Evolutionary conservation across 2,888 invertebrate genomes (phyloP), one percentile per base, ranked within the genome.

Genomic region (Tortrix viridana): DNA sequence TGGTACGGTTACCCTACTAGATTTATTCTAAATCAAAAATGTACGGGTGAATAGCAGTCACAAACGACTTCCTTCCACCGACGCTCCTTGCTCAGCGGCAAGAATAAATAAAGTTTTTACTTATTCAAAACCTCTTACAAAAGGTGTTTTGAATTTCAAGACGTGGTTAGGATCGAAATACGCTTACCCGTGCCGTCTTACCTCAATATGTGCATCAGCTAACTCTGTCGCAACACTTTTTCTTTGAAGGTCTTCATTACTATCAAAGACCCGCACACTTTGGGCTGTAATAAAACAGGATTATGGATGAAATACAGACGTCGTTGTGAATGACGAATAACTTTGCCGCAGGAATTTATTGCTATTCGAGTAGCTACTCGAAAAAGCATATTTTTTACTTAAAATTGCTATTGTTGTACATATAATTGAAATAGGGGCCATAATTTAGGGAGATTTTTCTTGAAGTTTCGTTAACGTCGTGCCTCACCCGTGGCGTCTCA

Each of bases 81-180:
- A 37, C 7, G 16, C 47, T 5, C n/a, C 37, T 1, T 12, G n/a
- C 46, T 19, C 23, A 19, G 38, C 38, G 14, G 9, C n/a, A 22
- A 47, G 44, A 41, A 58, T 63, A 64, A 68, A 67, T 60, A 66
- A 67, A 65, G 60, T 48, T 57, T 47, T 72, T 71, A 72, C 65
- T 69, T 71, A 72, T 72, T 72, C 69, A 71, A 64, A 67, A 49
- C 57, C 55, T 60, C 44, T 46, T 46, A 55, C 56, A 65, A 65
- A 69, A 71, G 56, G 67, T 69, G 67, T 62, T 68, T 65, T 65
- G 67, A 66, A 69, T 71, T 69, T 67, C 66, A 69, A 68, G 69
- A 49, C 53, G 54, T 49, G 61, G 57, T 58, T 38, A 22, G 49
- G 57, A 46, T 48, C 56, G 60, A 66, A 63, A 60, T 60, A 53